Base-by-base conservation (phyloP, 2,888 invertebrate genomes). In the Tiliacea aurago region DNA sequence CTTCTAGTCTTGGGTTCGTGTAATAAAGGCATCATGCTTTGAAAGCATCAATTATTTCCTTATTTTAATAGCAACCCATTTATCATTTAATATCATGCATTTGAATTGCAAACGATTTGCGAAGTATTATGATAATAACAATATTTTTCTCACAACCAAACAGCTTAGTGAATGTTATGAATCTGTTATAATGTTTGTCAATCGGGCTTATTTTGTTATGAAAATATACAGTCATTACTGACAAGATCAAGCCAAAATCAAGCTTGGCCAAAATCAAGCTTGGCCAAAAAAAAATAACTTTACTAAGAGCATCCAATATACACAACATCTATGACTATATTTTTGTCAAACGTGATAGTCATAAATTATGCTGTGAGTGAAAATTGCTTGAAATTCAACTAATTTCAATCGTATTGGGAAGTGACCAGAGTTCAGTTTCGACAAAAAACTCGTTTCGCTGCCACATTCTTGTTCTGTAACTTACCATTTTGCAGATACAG, bases 121-220 rank as follows among this genome's bases (percentile, higher is more conserved):
- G 7, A 43, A 61, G n/a, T 55, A 55, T 70, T 75, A 41, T 67
- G 41, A 79, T 49, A 43, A 43, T 43, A 53, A 13, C 20, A 28
- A 53, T 56, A 53, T 71, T 49, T 63, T 61, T 78, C 33, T 49
- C 47, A 55, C 37, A 72, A 37, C 49, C 2, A 55, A 65, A 76
- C 37, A 53, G 18, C 18, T 45, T 1, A n/a, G 37, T 53, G 9
- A 20, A 33, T 77, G 33, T 70, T 45, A 62, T 45, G n/a, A 61
- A 74, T 47, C 15, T 9, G 18, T 55, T 58, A 33, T 41, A 33
- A 10, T 78, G 33, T 78, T 43, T 61, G 13, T 43, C 33, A 43
- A 55, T 20, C 18, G 18, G 10, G 2, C 37, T 45, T 28, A 47
- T 55, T 76, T 53, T 28, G 9, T n/a, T 47, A 41, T 41, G 55